phyloP scores from a whole-genome alignment of 2,797 vertebrate species.

The Podargus strigoides region DNA sequence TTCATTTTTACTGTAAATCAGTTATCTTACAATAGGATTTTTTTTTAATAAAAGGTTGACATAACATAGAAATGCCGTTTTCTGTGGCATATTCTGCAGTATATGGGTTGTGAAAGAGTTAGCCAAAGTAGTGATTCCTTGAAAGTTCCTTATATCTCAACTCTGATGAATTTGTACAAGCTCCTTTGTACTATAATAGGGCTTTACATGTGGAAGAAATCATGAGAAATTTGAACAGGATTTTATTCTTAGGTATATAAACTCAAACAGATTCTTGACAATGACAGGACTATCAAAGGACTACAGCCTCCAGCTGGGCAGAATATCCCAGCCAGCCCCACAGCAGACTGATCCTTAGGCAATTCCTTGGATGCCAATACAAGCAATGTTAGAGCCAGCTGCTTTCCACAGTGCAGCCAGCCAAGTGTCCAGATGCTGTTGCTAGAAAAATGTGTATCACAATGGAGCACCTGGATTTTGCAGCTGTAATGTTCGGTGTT shows the following conservation, averaged over 20 bases:
- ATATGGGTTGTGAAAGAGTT: not conserved
- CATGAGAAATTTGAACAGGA: conserved; percentile 49
- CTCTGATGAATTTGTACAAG: conserved; percentile 16
- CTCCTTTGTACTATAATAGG: conserved; percentile 5
- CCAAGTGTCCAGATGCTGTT: conserved; percentile 46
- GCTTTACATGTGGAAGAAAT: conserved; percentile 70
- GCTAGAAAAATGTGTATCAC: not conserved
- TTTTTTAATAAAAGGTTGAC: conserved; percentile 6
- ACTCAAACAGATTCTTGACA: conserved; percentile 61
- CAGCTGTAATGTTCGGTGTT: not conserved
- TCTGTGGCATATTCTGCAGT: not conserved
- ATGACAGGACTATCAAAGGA: conserved; percentile 48
- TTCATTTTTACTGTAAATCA: not conserved
- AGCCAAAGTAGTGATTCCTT: not conserved
- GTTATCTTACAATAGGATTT: not conserved
- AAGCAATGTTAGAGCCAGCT: conserved; percentile 4
- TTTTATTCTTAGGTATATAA: conserved; percentile 50
- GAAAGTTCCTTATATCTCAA: not conserved
- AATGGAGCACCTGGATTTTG: not conserved
- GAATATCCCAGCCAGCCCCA: not conserved
- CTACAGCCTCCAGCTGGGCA: not conserved
- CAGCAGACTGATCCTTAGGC: not conserved
- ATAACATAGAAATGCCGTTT: not conserved
- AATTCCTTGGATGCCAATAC: not conserved
- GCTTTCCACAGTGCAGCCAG: conserved; percentile 3